These are phyloP conservation scores for Pristis pectinata DNA, from an alignment of 2,797 vertebrate species.

Conservation along the genomic window DNA sequence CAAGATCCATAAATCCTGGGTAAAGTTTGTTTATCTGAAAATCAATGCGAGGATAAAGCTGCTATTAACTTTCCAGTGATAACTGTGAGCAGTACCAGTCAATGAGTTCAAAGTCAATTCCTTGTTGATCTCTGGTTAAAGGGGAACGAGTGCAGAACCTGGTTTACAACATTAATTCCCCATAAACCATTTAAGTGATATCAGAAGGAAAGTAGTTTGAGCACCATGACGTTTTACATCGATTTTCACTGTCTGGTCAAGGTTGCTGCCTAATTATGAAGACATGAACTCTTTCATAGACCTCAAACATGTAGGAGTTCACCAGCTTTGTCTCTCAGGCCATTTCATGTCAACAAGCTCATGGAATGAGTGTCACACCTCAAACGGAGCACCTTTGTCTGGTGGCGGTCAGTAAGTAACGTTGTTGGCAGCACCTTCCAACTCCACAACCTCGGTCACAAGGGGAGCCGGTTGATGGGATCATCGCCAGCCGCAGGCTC, in stretches of 20 bases:
- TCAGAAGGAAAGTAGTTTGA: background rate
- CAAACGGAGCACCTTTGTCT: too few species aligned
- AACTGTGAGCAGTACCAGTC: background rate
- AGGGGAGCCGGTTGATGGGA: too few species aligned
- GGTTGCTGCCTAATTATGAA: background rate
- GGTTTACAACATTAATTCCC: background rate
- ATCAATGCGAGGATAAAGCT: background rate
- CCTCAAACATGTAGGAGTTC: background rate
- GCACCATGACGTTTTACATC: background rate
- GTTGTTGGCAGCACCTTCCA: too few species aligned
- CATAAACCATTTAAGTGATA: background rate
- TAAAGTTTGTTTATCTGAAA: background rate
- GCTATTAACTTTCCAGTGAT: background rate
- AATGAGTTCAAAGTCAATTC: constrained; percentile 23
- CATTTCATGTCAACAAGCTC: background rate
- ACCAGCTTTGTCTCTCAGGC: background rate
- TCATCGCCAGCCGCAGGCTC: too few species aligned
- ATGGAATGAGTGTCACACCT: too few species aligned
- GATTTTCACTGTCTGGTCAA: background rate
- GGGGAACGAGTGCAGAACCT: background rate
- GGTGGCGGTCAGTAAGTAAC: too few species aligned
- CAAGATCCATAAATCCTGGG: background rate
- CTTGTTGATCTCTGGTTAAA: background rate
- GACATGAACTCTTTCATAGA: background rate
- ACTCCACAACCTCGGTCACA: too few species aligned